These are phyloP conservation scores for Leptodactylus fallax DNA, from an alignment of 2,797 vertebrate species.

Conservation along the genomic window DNA sequence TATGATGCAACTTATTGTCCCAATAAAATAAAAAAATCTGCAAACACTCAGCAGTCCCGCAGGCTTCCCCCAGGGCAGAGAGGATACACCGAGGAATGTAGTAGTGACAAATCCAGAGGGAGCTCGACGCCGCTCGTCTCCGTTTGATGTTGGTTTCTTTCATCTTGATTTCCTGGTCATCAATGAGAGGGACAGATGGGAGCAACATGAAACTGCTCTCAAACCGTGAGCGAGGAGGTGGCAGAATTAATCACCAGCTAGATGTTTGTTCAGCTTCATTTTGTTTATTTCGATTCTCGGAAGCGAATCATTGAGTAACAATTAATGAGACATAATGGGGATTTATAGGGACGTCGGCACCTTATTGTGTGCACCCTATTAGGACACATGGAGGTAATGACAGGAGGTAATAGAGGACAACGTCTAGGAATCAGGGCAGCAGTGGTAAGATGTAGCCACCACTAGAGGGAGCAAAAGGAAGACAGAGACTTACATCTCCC, in stretches of 20 bases:
- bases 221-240: conserved; percentile 21
- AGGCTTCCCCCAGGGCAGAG: background rate
- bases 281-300: background rate
- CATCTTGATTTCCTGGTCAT: conserved; percentile 32
- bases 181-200: conserved; percentile 42
- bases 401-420: background rate
- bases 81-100: background rate
- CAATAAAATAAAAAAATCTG: background rate
- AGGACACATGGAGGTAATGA: background rate
- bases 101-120: background rate
- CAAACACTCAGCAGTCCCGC: background rate
- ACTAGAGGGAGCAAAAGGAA: no score
- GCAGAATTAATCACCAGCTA: background rate
- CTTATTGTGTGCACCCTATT: background rate
- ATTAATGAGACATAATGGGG: background rate
- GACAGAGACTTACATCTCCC: no score
- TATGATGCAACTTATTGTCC: background rate
- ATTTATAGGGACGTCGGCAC: background rate
- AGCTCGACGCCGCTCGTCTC: background rate
- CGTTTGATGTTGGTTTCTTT: conserved; percentile 27
- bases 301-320: background rate
- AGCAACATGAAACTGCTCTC: conserved; percentile 8
- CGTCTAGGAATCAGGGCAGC: no score
- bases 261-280: background rate
- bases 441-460: background rate